Conservation (phyloP, 2,113 vertebrate genomes). For the Oryzias melastigma region DNA sequence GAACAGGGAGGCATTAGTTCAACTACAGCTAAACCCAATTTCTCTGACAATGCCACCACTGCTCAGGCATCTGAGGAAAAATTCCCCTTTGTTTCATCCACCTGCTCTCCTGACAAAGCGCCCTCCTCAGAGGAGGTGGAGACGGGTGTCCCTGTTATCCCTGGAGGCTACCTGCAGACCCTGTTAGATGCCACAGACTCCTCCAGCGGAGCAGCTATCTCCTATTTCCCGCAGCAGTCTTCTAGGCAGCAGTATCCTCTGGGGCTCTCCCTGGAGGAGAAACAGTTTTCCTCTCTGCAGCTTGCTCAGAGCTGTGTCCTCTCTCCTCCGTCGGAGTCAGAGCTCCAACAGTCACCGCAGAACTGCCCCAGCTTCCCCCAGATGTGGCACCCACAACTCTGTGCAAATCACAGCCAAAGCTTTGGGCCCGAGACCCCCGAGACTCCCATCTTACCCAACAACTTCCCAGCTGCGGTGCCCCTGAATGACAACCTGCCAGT, state of each 20-base stretch:
- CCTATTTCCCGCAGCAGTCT: constrained; percentile 88
- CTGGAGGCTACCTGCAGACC: constrained; percentile 97
- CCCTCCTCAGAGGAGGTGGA: constrained; percentile 85
- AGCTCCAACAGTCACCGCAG: constrained; percentile 91
- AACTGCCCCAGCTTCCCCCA: constrained; percentile 84
- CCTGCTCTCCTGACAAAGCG: constrained; percentile 90
- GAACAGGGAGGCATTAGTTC: constrained; percentile 79
- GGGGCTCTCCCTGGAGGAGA: constrained; percentile 83
- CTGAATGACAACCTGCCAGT: constrained; percentile 78
- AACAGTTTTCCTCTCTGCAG: constrained; percentile 88
- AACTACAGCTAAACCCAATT: constrained; percentile 82
- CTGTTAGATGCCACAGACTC: constrained; percentile 96
- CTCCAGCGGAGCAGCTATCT: constrained; percentile 83
- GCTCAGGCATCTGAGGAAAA: constrained; percentile 86
- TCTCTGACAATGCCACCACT: constrained; percentile 83
- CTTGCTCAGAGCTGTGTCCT: constrained; percentile 90
- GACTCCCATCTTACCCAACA: constrained; percentile 79
- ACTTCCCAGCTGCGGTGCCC: constrained; percentile 78
- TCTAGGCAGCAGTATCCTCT: constrained; percentile 83
- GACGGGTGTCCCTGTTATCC: constrained; percentile 90
- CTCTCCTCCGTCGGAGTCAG: constrained; percentile 90
- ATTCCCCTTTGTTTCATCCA: constrained; percentile 87
- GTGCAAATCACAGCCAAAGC: constrained; percentile 72
- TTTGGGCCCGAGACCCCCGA: constrained; percentile 83
- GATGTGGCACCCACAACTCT: constrained; percentile 84